Percentiles rank a stretch among this genome's conserved stretches.
These are phyloP conservation scores for Archilochus colubris DNA, from an alignment of 2,113 vertebrate species.

Conservation along the genomic window DNA sequence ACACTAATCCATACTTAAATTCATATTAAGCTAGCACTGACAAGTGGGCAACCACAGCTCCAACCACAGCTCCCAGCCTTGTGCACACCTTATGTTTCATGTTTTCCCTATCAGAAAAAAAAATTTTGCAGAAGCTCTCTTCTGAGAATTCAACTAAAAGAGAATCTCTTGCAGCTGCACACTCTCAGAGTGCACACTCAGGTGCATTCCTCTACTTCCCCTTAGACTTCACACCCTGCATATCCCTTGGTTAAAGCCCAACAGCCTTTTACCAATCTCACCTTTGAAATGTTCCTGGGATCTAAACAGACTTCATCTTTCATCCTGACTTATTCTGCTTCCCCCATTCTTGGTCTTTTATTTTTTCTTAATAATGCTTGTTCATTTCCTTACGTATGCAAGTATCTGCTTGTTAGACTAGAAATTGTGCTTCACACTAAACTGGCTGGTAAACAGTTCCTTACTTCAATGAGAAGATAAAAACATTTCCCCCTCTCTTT, in stretches of 20 bases:
- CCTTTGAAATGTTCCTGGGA: background rate
- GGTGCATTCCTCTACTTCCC: background rate
- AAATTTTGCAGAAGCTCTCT: constrained; percentile 1
- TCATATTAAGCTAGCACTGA: background rate
- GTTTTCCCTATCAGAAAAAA: background rate
- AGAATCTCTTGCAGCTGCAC: background rate
- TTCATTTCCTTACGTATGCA: constrained; percentile 31
- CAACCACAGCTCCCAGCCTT: background rate
- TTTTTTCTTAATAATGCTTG: background rate
- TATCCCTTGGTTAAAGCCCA: background rate
- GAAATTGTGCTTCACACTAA: background rate
- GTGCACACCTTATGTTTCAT: background rate
- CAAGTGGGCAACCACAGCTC: background rate
- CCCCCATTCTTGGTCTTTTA: background rate
- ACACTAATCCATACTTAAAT: background rate
- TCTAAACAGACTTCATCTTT: background rate
- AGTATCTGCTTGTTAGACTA: constrained; percentile 21
- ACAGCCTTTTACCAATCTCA: background rate
- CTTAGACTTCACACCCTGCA: background rate
- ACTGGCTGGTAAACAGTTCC: constrained; percentile 10
- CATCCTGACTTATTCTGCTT: background rate
- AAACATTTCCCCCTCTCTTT: background rate
- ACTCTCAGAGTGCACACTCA: background rate
- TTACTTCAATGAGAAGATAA: constrained; percentile 10
- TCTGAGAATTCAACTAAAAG: background rate